These are phyloP conservation scores for Drosophila rufa DNA, from an alignment of 1,140 invertebrate genomes.

Conservation along the genomic window DNA sequence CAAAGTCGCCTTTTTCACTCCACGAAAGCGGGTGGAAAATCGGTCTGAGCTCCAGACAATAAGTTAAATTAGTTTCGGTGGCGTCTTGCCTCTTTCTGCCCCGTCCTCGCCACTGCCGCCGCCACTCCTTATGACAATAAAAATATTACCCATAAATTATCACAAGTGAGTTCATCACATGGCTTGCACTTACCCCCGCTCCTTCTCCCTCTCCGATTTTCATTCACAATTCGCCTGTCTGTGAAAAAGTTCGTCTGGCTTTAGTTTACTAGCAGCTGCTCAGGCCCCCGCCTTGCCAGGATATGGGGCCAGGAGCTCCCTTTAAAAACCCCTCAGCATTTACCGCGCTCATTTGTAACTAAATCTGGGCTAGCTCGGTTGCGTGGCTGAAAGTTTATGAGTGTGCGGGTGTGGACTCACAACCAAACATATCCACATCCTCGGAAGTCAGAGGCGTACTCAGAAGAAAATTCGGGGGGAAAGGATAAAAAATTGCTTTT, in stretches of 20 bases:
- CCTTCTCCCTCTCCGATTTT: slow-evolving; percentile 2
- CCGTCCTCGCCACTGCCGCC: neutral
- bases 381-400: slow-evolving; percentile 59
- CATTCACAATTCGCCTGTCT: slow-evolving; percentile 37
- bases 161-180: slow-evolving; percentile 76
- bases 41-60: slow-evolving; percentile 42
- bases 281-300: neutral
- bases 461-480: no score
- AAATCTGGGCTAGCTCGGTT: slow-evolving; percentile 61
- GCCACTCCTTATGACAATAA: slow-evolving; percentile 50
- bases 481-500: no score
- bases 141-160: slow-evolving; percentile 82
- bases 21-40: slow-evolving; percentile 14
- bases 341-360: slow-evolving; percentile 60
- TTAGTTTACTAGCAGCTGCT: slow-evolving; percentile 42
- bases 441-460: slow-evolving; percentile 19
- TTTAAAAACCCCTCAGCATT: slow-evolving; percentile 7
- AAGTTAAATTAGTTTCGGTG: slow-evolving; percentile 65
- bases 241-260: slow-evolving; percentile 67
- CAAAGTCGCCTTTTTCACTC: slow-evolving; percentile 3
- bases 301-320: neutral
- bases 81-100: slow-evolving; percentile 12
- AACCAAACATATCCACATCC: slow-evolving; percentile 16
- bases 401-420: slow-evolving; percentile 18
- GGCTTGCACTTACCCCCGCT: slow-evolving; percentile 40